Evolutionary conservation across 2,888 invertebrate species (phyloP).

Genomic region (Candidula unifasciata): DNA sequence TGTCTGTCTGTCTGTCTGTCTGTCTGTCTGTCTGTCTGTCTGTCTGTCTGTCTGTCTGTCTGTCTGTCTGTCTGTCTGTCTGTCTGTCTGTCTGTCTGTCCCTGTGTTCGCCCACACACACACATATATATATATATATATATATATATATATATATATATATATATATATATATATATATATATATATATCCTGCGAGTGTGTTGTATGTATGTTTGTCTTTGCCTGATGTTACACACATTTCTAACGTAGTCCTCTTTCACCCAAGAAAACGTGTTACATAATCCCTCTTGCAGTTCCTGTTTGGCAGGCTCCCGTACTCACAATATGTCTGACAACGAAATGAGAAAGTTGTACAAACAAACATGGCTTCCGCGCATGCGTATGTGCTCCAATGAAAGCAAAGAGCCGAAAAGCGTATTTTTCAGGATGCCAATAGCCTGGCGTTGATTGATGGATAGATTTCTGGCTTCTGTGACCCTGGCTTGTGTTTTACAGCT

Average conservation of each 20-base stretch:
- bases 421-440: not conserved
- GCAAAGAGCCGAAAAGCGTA: not conserved
- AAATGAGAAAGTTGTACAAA: not conserved
- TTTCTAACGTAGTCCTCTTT: no score
- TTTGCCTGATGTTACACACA: no score
- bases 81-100: not conserved
- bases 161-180: not conserved
- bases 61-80: not conserved
- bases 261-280: not conserved
- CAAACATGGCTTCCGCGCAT: constrained; percentile 11
- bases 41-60: not conserved
- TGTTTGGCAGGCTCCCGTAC: not conserved
- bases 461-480: not conserved
- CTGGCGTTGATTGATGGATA: constrained; percentile 12
- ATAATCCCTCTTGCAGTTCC: not conserved
- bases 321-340: constrained; percentile 7
- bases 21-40: not conserved
- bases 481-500: no score
- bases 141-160: not conserved
- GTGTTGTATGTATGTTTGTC: no score
- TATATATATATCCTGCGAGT: not conserved
- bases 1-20: not conserved
- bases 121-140: not conserved
- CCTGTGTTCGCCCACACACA: not conserved
- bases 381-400: not conserved